phyloP scores from a whole-genome alignment of 2,797 vertebrate species.

The Syngnathus acus region DNA sequence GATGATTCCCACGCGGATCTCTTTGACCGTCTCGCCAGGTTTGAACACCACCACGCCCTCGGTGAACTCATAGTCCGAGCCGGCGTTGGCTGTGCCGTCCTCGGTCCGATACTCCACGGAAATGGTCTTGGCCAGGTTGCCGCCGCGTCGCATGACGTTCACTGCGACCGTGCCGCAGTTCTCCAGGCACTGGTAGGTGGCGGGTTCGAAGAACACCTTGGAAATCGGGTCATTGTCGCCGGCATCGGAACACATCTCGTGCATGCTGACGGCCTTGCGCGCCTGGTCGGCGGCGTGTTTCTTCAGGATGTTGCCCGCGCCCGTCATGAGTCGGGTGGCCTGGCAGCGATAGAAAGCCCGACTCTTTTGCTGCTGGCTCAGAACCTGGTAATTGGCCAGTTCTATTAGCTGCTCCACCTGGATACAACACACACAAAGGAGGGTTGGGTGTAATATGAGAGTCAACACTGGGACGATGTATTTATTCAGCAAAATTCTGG shows the following conservation, averaged over 20 bases:
- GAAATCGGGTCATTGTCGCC: conserved; percentile 85
- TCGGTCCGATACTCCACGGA: conserved; percentile 94
- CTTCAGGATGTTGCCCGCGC: conserved; percentile 96
- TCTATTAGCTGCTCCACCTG: conserved; percentile 92
- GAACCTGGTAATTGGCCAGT: conserved; percentile 94
- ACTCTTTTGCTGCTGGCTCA: conserved; percentile 98
- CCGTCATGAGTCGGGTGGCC: conserved; percentile 95
- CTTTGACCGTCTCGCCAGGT: conserved; percentile 87
- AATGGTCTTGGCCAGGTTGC: conserved; percentile 82
- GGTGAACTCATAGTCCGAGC: conserved; percentile 97
- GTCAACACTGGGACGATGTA: neutral
- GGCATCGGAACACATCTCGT: conserved; percentile 85
- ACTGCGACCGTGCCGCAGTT: conserved; percentile 96
- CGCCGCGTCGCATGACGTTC: conserved; percentile 85
- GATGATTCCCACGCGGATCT: conserved; percentile 93
- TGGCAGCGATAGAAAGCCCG: conserved; percentile 97
- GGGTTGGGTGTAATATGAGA: neutral
- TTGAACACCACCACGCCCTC: conserved; percentile 94
- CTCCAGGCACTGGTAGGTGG: conserved; percentile 94
- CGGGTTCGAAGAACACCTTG: conserved; percentile 90
- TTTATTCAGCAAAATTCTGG: neutral
- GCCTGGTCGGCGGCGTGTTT: conserved; percentile 97
- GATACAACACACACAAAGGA: neutral
- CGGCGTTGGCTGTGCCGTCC: conserved; percentile 94
- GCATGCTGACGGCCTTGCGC: conserved; percentile 95